These are phyloP conservation scores for Clarias batrachus DNA, from an alignment of 2,113 vertebrate species.

Conservation along the genomic window DNA sequence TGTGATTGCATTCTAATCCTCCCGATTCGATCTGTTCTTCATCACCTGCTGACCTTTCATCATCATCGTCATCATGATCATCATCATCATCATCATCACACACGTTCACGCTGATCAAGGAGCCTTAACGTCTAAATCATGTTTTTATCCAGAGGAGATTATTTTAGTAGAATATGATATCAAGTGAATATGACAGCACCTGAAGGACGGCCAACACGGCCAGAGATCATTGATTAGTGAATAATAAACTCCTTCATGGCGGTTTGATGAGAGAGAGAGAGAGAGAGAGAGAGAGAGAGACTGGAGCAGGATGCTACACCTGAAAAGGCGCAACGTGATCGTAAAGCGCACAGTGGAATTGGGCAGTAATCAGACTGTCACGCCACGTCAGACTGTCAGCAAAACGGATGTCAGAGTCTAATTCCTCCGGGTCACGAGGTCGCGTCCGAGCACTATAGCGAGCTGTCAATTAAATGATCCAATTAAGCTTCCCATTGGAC, in stretches of 20 bases:
- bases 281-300: conserved; percentile 5
- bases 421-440: conserved; percentile 61
- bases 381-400: conserved; percentile 55
- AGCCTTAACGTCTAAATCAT: conserved; percentile 40
- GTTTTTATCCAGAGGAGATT: conserved; percentile 11
- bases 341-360: conserved; percentile 43
- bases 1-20: conserved; percentile 49
- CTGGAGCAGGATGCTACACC: conserved; percentile 13
- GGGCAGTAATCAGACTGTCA: conserved; percentile 57
- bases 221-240: conserved; percentile 41
- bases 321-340: conserved; percentile 32
- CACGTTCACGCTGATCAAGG: conserved; percentile 42
- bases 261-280: neutral
- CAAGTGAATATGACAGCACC: conserved; percentile 33
- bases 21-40: conserved; percentile 52
- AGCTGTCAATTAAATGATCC: conserved; percentile 66
- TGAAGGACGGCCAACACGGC: conserved; percentile 37
- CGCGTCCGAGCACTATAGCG: conserved; percentile 55
- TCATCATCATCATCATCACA: conserved; percentile 34
- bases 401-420: conserved; percentile 62
- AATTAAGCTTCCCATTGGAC: conserved; percentile 57
- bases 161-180: conserved; percentile 40
- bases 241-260: conserved; percentile 50
- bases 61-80: conserved; percentile 14
- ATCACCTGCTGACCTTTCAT: conserved; percentile 53